Conservation (phyloP, 1,140 invertebrate genomes). For the Drosophila takahashii region DNA sequence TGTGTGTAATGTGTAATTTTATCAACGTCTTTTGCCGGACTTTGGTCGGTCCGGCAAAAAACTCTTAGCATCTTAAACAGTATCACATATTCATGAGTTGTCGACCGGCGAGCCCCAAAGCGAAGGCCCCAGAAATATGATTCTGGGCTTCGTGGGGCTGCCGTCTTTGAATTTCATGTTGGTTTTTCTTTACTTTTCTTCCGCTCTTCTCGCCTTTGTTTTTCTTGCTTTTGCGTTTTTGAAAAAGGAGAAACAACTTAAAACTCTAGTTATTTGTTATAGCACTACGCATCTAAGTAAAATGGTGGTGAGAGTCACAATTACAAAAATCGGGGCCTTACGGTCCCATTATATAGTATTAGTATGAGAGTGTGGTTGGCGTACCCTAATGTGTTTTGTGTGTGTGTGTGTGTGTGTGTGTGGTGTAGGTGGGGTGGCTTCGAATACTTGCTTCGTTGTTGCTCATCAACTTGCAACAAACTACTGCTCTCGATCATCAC, state of each 20-base stretch:
- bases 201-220: slow-evolving; percentile 32
- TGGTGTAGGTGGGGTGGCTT: slow-evolving; percentile 82
- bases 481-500: slow-evolving; percentile 74
- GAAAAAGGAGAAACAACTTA: slow-evolving; percentile 82
- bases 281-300: slow-evolving; percentile 82
- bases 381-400: slow-evolving; percentile 58
- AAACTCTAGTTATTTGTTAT: slow-evolving; percentile 77
- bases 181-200: slow-evolving; percentile 49
- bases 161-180: slow-evolving; percentile 82
- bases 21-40: slow-evolving; percentile 65
- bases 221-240: slow-evolving; percentile 54
- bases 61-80: slow-evolving; percentile 83
- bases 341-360: slow-evolving; percentile 50
- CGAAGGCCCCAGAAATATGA: slow-evolving; percentile 11
- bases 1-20: slow-evolving; percentile 50
- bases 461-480: slow-evolving; percentile 72
- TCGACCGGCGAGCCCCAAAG: slow-evolving; percentile 70
- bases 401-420: slow-evolving; percentile 41
- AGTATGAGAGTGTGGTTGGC: slow-evolving; percentile 64
- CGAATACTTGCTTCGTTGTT: slow-evolving; percentile 82
- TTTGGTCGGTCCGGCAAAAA: slow-evolving; percentile 45
- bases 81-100: slow-evolving; percentile 84
- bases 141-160: slow-evolving; percentile 37
- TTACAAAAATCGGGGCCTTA: slow-evolving; percentile 57
- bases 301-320: slow-evolving; percentile 83